Evolutionary conservation across 2,113 vertebrate genomes (phyloP), one percentile per base, ranked within the genome.

Genomic region (Hemibagrus wyckioides): DNA sequence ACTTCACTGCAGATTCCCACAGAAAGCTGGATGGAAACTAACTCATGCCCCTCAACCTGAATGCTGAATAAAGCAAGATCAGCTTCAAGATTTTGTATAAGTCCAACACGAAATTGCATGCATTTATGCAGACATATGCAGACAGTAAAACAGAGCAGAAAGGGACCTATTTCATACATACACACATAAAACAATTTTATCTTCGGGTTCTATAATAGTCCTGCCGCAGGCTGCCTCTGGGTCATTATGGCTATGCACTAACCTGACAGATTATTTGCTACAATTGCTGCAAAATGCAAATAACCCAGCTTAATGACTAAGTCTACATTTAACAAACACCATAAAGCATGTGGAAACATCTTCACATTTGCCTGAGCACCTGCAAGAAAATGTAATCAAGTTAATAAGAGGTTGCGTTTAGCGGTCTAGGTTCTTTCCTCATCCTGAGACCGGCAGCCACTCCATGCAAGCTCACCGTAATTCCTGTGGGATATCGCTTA

Each of bases 201-300:
- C 33, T 56, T 36, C n/a, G 13, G 33, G 8, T n/a, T 61, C 8
- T 36, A 59, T 84, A 41, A 84, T 73, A 39, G 28, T 61, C 13
- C 33, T 73, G 48, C 36, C 33, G 13, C 39, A 75, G 48, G 41
- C 54, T 81, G 48, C 44, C 73, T 81, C 65, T 63, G 63, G n/a
- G 75, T 81, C 61, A 61, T 80, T 44, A 87, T n/a, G 33, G 30
- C 3, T 10, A 85, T 80, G 23, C 52, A 36, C 48, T 19, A 48
- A 30, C 33, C 69, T 25, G 75, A n/a, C 28, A 41, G 14, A 59
- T 36, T 19, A 77, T 61, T 33, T 50, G 23, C 54, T 81, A 59
- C n/a, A 71, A 82, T 21, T 65, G 50, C 44, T 79, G 73, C 21
- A 71, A 86, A 79, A 86, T 71, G 81, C 41, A 89, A 79, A 83